Evolutionary conservation across 2,888 invertebrate genomes (phyloP).

Genomic region (Abscondita cerata): DNA sequence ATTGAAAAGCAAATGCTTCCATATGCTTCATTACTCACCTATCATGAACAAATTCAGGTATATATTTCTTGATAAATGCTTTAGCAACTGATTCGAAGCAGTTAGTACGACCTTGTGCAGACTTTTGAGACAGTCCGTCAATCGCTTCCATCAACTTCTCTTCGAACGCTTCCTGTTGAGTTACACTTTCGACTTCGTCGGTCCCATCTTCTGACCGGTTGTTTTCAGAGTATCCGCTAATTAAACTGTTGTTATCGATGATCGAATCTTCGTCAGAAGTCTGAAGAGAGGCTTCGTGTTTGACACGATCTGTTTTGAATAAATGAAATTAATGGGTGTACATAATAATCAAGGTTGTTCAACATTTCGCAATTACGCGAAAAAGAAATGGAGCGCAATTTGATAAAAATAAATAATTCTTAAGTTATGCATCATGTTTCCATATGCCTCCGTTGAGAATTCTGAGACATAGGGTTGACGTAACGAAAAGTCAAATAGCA

Average conservation of each 20-base stretch:
- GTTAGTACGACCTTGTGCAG: constrained; percentile 79
- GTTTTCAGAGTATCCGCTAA: constrained; percentile 80
- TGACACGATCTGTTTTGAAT: constrained; percentile 28
- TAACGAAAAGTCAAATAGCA: neutral
- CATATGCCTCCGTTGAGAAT: constrained; percentile 6
- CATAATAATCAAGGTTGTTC: neutral
- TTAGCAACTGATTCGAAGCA: constrained; percentile 76
- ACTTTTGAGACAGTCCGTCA: constrained; percentile 89
- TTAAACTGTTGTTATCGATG: constrained; percentile 82
- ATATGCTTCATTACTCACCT: constrained; percentile 59
- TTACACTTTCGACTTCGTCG: constrained; percentile 63
- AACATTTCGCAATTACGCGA: neutral
- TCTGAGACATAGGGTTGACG: constrained; percentile 1
- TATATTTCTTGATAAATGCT: constrained; percentile 78
- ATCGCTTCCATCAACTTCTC: constrained; percentile 87
- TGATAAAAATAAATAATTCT: neutral
- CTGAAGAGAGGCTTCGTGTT: constrained; percentile 48
- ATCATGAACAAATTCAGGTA: constrained; percentile 77
- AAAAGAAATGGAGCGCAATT: neutral
- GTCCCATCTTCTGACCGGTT: constrained; percentile 63
- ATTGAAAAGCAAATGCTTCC: no score
- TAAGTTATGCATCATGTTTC: neutral
- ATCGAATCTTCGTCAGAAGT: constrained; percentile 71
- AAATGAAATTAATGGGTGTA: neutral
- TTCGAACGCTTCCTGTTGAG: constrained; percentile 78